A percentile compares a stretch with the other conserved stretches of the same genome.
phyloP scores from a whole-genome alignment of 23 tunicate species.

The Botrylloides violaceus region DNA sequence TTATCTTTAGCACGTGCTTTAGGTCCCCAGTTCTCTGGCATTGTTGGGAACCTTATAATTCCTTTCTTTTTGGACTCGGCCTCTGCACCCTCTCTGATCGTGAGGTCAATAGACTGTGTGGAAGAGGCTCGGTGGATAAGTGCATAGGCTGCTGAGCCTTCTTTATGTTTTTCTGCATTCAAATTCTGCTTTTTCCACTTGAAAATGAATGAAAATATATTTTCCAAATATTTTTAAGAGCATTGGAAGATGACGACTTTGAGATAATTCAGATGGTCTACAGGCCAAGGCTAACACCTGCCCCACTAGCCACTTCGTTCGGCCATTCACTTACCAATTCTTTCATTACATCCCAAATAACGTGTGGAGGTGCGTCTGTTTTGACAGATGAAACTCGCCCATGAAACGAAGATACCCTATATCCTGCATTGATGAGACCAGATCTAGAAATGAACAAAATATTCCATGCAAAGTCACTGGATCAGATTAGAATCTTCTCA shows the following conservation, averaged over 20 bases:
- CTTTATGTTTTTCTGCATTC: constrained; percentile 22
- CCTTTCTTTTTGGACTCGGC: constrained; percentile 37
- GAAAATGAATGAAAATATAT: neutral
- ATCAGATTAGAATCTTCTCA: neutral
- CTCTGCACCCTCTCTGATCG: constrained; percentile 28
- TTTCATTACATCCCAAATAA: constrained; percentile 89
- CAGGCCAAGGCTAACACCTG: no score
- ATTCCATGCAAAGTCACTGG: neutral
- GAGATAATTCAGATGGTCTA: no score
- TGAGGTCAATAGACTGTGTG: constrained; percentile 35
- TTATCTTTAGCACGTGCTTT: constrained; percentile 72
- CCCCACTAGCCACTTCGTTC: no score
- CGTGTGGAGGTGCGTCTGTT: constrained; percentile 67
- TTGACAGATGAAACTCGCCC: constrained; percentile 40
- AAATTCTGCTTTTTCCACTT: neutral
- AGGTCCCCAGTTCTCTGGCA: constrained; percentile 97
- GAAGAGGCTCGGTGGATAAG: constrained; percentile 39
- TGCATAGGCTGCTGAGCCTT: constrained; percentile 35
- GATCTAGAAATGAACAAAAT: constrained; percentile 27
- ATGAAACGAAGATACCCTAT: constrained; percentile 64
- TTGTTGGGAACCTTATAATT: constrained; percentile 59
- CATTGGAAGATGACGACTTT: neutral
- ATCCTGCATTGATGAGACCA: constrained; percentile 67
- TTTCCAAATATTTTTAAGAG: neutral
- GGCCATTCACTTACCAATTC: constrained; percentile 47